Percentiles rank a stretch among this genome's conserved stretches.
Conservation (phyloP, 1,140 invertebrate genomes). For the Armadillidium nasatum region DNA sequence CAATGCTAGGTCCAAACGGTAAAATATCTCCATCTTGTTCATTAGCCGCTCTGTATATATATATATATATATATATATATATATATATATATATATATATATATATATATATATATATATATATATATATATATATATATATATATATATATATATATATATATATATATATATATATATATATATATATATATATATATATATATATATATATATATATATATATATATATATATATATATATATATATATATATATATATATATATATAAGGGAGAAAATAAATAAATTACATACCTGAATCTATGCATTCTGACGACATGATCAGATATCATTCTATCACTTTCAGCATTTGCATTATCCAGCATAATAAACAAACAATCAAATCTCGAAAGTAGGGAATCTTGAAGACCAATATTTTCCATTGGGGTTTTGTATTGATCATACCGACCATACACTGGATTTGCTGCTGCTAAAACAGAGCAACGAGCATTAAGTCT, state of each 20-base stretch:
- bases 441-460: slow-evolving; percentile 98
- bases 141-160: no score
- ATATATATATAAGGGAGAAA: no score
- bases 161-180: no score
- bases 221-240: no score
- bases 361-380: slow-evolving; percentile 96
- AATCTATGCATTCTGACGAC: slow-evolving; percentile 97
- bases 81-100: no score
- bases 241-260: no score
- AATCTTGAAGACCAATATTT: slow-evolving; percentile 98
- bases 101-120: background rate
- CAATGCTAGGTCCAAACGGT: slow-evolving; percentile 69
- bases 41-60: slow-evolving; percentile 62
- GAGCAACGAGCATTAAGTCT: slow-evolving; percentile 96
- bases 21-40: slow-evolving; percentile 94
- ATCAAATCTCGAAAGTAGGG: slow-evolving; percentile 96
- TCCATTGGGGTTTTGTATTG: slow-evolving; percentile 99
- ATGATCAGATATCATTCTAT: slow-evolving; percentile 90
- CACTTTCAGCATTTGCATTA: slow-evolving; percentile 80
- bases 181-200: no score
- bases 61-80: slow-evolving; percentile 25
- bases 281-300: slow-evolving; percentile 35
- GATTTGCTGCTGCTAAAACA: slow-evolving; percentile 97
- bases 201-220: no score
- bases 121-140: background rate